A percentile compares a stretch with the other conserved stretches of the same genome.
Conservation (phyloP, 2,888 invertebrate genomes). For the Chalcis sispes region DNA sequence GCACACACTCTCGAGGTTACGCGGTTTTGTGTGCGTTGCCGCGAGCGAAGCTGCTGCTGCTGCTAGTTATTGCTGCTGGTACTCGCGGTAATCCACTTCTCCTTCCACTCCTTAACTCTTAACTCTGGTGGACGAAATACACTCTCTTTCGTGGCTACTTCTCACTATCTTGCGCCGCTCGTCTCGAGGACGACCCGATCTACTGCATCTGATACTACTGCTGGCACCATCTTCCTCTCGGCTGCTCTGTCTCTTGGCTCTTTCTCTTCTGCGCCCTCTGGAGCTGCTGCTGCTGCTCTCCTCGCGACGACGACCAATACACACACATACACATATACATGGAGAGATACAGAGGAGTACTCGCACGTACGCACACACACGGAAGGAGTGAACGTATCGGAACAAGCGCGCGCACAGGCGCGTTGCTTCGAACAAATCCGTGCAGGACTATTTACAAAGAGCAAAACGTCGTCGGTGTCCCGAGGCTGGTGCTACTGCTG, state of each 20-base stretch:
- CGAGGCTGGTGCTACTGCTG: constrained; percentile 22
- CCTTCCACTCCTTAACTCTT: too few relatives aligned
- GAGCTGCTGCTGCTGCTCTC: constrained; percentile 9
- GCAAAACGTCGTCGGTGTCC: neutral
- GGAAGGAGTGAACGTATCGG: too few relatives aligned
- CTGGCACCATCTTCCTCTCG: constrained; percentile 68
- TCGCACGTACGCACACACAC: neutral
- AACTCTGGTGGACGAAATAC: too few relatives aligned
- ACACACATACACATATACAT: neutral
- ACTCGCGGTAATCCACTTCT: too few relatives aligned
- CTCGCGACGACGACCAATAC: neutral
- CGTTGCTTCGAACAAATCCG: neutral
- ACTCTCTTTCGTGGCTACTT: neutral
- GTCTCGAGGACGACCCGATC: neutral
- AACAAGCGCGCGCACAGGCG: too few relatives aligned
- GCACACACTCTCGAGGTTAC: neutral
- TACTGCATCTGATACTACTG: constrained; percentile 56
- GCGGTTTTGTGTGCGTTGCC: too few relatives aligned
- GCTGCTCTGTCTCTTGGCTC: constrained; percentile 22
- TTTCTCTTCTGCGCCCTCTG: constrained; percentile 54
- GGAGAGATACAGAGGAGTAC: neutral
- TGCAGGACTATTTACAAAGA: neutral
- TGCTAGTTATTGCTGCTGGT: neutral
- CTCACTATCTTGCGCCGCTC: neutral
- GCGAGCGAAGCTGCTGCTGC: constrained; percentile 9